Evolutionary conservation across 2,888 invertebrate species (phyloP), one percentile per base, ranked within the genome.

Genomic region (Hipparchia sbordonii): DNA sequence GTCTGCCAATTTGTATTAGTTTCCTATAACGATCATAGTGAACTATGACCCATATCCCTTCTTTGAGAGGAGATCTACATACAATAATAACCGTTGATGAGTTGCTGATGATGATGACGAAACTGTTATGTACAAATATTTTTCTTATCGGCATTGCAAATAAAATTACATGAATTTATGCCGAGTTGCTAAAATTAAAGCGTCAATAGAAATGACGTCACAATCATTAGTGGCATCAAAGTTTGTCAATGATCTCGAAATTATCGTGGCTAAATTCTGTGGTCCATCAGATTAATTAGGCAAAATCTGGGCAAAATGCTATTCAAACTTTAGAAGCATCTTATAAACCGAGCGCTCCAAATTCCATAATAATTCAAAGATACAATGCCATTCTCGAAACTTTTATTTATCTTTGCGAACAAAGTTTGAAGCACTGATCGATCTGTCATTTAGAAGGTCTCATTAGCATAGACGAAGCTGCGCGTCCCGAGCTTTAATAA

Each of bases 401-500:
- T n/a, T 56, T 57, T 57, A 56, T 57, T 57, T 23, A 48, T 57
- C 57, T 57, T 23, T 2, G 8, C 8, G 23, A 57, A 57, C 13
- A 23, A 23, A 7, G 8, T 23, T 52, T 52, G 54, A 62, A 73
- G 56, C 67, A 23, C 61, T 45, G 23, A 74, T 72, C 62, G 72
- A 65, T 52, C 71, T 67, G 51, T 67, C 72, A 73, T 73, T 76
- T 72, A 74, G 78, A 79, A 77, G 77, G 76, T 80, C 80, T 82
- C 84, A 83, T 84, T 85, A 84, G 77, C 56, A 57, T 68, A 60
- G 65, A 52, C 65, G 62, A 48, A 48, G 67, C 81, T 80, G 82
- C 83, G 76, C 81, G 81, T 77, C 77, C 76, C 74, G 76, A 77
- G 82, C 78, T 80, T 81, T 81, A 82, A 83, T 84, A 82, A 84